Base-by-base conservation (phyloP, 2,113 vertebrate genomes). In the Spea multiplicata region DNA sequence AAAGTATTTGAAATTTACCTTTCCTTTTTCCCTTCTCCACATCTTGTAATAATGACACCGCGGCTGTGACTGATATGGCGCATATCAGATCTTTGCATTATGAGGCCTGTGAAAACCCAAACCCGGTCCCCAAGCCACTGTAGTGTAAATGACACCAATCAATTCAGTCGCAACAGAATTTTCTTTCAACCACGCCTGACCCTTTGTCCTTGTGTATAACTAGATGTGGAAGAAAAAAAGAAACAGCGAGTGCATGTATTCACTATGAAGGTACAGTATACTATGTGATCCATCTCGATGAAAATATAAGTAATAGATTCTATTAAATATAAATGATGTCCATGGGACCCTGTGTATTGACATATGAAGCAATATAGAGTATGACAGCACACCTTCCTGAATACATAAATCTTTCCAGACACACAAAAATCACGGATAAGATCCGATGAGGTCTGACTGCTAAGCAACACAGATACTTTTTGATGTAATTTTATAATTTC, bases 81-180 rank as follows among this genome's bases (percentile, higher is more conserved):
- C 48, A 73, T 80, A 62, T 67, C 64, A 80, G 78, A 68, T 80
- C n/a, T 73, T 65, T 68, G 50, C 64, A 74, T 66, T 53, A 73
- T 64, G 57, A 80, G 52, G 65, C 50, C 73, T 80, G 78, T 67
- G 45, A 80, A 74, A 73, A 74, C 48, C 52, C 71, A 80, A 66
- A 77, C 78, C 49, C 14, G 17, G 70, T 80, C 78, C 78, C 78
- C 47, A 57, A 80, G 78, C 71, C 65, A 74, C 50, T 74, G 64
- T 74, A 67, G 78, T 80, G 78, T 61, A 80, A 80, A 80, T 80
- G 78, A 80, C 78, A 80, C 78, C 78, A 80, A 80, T 80, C 78
- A 80, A 74, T 80, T 66, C 78, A 59, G 71, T 47, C 44, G 46
- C 61, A 46, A 44, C 78, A 74, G 53, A 67, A 61, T 16, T 59